Evolutionary conservation across 2,797 vertebrate genomes (phyloP).

Genomic region (Pseudopleuronectes americanus): DNA sequence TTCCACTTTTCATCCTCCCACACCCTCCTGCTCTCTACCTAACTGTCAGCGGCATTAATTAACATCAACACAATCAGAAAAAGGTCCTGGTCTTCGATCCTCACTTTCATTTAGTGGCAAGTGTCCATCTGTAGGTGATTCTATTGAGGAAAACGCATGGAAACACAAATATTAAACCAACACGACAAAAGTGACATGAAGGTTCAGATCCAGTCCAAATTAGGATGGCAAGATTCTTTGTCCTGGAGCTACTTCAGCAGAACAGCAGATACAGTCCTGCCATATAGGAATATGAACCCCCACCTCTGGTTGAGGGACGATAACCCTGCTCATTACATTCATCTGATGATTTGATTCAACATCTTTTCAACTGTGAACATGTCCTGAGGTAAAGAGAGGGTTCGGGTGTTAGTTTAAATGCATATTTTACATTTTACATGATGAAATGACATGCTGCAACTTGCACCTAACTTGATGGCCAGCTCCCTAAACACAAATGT

Average conservation of each 20-base stretch:
- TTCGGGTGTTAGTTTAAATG: background rate
- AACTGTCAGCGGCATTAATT: background rate
- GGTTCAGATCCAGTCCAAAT: background rate
- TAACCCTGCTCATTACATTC: background rate
- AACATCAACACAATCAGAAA: background rate
- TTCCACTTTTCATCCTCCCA: conserved; percentile 33
- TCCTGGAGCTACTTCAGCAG: conserved; percentile 6
- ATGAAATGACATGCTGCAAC: conserved; percentile 3
- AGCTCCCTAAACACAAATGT: background rate
- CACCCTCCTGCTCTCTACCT: conserved; percentile 1
- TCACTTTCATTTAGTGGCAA: background rate
- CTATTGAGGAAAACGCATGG: background rate
- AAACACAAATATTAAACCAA: background rate
- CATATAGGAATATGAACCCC: background rate
- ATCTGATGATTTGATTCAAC: conserved; percentile 7
- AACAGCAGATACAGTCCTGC: background rate
- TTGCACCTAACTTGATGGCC: background rate
- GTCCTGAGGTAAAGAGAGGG: background rate
- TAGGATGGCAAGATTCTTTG: background rate
- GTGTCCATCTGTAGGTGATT: background rate
- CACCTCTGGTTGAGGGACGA: background rate
- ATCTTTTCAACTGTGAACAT: background rate
- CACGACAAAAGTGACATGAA: background rate
- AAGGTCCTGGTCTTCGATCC: background rate
- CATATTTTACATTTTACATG: background rate